Conservation (phyloP, 2,797 vertebrate genomes). For the Sitta carolinensis region DNA sequence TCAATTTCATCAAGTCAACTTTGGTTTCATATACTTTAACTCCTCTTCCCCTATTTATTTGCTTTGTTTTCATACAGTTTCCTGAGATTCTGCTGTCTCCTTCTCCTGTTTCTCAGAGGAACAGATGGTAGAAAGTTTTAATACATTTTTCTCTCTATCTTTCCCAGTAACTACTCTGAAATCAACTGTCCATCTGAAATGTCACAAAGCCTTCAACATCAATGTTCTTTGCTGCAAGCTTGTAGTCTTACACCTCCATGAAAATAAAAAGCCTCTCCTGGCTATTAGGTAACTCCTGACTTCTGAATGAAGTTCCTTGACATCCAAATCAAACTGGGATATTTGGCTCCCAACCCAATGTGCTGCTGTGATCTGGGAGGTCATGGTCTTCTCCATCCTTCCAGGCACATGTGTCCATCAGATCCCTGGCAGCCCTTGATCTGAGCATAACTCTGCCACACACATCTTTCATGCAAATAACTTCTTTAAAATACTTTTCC, state of each 20-base stretch:
- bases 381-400: neutral
- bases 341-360: neutral
- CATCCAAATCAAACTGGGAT: neutral
- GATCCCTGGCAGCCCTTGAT: neutral
- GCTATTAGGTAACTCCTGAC: neutral
- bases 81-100: neutral
- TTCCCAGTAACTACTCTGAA: neutral
- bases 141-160: neutral
- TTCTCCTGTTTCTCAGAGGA: neutral
- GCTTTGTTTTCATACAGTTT: neutral
- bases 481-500: neutral
- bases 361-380: neutral
- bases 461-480: neutral
- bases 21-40: neutral
- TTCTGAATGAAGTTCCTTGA: neutral
- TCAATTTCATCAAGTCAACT: neutral
- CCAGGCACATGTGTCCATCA: neutral
- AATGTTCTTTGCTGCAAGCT: fast-evolving
- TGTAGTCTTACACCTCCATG: neutral
- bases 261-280: neutral
- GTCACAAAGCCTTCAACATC: neutral
- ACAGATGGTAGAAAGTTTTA: neutral
- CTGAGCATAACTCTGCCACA: neutral
- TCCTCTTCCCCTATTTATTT: neutral
- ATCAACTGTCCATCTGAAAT: neutral